phyloP scores from a whole-genome alignment of 2,797 vertebrate genomes.

The Tadarida brasiliensis region DNA sequence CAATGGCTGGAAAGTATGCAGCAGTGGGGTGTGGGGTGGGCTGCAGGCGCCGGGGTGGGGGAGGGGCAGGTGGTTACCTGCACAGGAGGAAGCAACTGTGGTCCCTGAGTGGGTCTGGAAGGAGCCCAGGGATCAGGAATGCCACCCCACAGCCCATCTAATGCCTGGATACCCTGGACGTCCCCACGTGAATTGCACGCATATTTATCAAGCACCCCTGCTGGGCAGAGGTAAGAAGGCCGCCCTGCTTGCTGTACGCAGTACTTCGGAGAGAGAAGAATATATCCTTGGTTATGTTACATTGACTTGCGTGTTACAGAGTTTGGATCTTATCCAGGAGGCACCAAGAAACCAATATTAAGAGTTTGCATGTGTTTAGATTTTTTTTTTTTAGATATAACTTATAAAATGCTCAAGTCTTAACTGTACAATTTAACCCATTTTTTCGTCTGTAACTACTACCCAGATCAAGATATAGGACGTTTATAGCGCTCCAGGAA shows the following conservation, averaged over 20 bases:
- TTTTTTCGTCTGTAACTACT: background rate
- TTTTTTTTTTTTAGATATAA: background rate
- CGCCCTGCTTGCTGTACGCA: background rate
- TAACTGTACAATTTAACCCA: background rate
- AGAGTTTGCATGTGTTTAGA: background rate
- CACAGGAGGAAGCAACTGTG: rapidly evolving
- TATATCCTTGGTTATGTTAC: background rate
- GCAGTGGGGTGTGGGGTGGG: background rate
- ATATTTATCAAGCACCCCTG: rapidly evolving
- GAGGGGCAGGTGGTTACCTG: background rate
- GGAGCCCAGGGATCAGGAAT: background rate
- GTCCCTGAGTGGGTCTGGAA: background rate
- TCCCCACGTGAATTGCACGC: rapidly evolving
- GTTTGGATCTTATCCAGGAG: background rate
- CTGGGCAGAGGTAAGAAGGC: too few species aligned
- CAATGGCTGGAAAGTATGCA: conserved; percentile 84
- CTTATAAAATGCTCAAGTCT: background rate
- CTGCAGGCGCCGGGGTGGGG: background rate
- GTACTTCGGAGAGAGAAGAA: background rate
- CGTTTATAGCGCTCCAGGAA: background rate
- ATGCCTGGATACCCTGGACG: background rate
- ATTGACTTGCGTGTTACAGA: background rate
- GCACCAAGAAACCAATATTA: background rate
- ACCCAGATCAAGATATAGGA: background rate
- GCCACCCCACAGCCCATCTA: background rate